Evolutionary conservation across 35 echinoderm and acorn worm species (phyloP), one percentile per base, ranked within the genome.

Genomic region (Hemicentrotus pulcherrimus): DNA sequence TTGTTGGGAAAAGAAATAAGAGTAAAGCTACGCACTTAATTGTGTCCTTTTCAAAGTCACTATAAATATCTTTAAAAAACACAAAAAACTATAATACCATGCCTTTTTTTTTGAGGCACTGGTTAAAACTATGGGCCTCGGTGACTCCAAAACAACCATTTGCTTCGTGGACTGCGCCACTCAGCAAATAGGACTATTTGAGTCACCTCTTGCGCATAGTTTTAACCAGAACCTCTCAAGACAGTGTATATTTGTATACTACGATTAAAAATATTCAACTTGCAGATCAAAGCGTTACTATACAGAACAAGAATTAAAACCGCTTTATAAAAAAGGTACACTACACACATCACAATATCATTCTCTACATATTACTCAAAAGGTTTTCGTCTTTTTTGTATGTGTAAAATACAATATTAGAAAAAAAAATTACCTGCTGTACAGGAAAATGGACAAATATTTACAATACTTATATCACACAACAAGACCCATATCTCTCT

Each of bases 391-490:
- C 16, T 28, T 78, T 78, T 78, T 22, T 78, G 19, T 78, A 4
- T 78, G 18, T 28, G 65, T 78, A 6, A 78, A n/a, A 78, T 78
- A 78, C n/a, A 78, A 78, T 78, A 78, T 3, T 78, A 78, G 22
- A n/a, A 78, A 78, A 78, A 70, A 78, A 78, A n/a, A 28, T 28
- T 8, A 78, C 65, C 65, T 28, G 65, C 18, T 78, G 65, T 78
- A 78, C 65, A 78, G 65, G 65, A 78, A 78, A 78, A 78, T 78
- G 65, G 65, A 78, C 65, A 78, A 78, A 78, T 78, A 78, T 78
- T 78, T 78, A 78, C 65, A 78, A 78, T 78, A 78, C 65, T 78
- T 28, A 78, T 28, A 78, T 78, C 19, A 78, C 65, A 78, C 65
- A 78, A 78, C 65, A 24, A 18, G 65, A 78, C 22, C 65, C 65